phyloP scores from a whole-genome alignment of 2,113 vertebrate species.

The Apistogramma diplotaenia region DNA sequence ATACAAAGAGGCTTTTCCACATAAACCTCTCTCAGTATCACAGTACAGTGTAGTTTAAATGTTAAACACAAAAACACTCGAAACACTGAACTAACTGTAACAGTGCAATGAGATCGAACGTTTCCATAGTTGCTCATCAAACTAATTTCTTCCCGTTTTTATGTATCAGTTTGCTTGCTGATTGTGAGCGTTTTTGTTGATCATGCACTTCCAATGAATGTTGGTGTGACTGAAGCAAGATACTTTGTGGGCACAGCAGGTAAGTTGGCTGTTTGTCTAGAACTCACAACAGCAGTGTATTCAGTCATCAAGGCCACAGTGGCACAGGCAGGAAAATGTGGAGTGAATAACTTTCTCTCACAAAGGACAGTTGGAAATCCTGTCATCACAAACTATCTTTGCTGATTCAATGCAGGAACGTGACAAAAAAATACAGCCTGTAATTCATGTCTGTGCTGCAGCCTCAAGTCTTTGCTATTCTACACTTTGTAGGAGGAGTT shows the following conservation, averaged over 20 bases:
- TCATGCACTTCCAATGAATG: neutral
- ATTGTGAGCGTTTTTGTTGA: neutral
- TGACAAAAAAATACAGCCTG: neutral
- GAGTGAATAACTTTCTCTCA: neutral
- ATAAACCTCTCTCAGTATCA: too few species aligned
- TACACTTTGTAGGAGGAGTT: too few species aligned
- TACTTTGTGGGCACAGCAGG: neutral
- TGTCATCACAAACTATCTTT: neutral
- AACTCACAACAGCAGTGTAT: neutral
- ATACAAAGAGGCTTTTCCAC: too few species aligned
- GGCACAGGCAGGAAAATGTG: neutral
- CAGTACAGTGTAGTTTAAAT: neutral
- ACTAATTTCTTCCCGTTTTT: neutral
- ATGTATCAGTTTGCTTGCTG: neutral
- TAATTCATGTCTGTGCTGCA: neutral
- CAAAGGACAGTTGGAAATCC: neutral
- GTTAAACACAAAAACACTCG: neutral
- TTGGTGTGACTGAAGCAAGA: neutral
- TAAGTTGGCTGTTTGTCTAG: neutral
- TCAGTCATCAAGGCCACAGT: neutral
- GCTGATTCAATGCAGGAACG: neutral
- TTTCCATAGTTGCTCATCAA: neutral
- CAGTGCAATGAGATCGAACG: neutral
- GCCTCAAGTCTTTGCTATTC: neutral
- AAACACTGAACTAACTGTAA: neutral